These are phyloP conservation scores for Cerastis rubricosa DNA, from an alignment of 2,888 invertebrate genomes.

Conservation along the genomic window DNA sequence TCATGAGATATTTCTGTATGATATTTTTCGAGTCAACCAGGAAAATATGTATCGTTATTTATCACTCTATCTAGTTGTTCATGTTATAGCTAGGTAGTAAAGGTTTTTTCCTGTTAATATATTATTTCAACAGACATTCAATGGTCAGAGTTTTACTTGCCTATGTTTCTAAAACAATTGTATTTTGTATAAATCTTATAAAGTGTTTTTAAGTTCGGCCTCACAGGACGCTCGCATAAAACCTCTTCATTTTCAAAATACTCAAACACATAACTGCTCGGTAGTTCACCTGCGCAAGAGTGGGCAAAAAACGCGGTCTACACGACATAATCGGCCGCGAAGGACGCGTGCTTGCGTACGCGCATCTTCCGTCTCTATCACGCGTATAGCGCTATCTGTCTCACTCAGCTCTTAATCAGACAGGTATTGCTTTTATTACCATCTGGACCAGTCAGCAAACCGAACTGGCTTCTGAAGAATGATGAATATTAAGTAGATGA, in stretches of 20 bases:
- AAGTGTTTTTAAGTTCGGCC: too few relatives aligned
- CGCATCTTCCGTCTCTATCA: slow-evolving; percentile 74
- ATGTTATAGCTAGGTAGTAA: neutral
- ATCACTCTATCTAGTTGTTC: neutral
- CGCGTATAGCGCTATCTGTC: slow-evolving; percentile 70
- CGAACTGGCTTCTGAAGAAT: slow-evolving; percentile 75
- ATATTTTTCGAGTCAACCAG: slow-evolving; percentile 14
- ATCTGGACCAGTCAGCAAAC: slow-evolving; percentile 79
- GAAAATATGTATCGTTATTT: slow-evolving; percentile 6
- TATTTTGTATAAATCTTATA: neutral
- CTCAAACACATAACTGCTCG: slow-evolving; percentile 71
- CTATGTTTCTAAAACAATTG: slow-evolving; percentile 6
- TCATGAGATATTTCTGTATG: slow-evolving; percentile 2
- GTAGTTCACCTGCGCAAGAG: slow-evolving; percentile 77
- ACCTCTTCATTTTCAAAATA: slow-evolving; percentile 51
- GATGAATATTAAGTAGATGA: slow-evolving; percentile 80
- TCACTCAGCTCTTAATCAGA: slow-evolving; percentile 73
- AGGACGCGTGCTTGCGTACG: slow-evolving; percentile 88
- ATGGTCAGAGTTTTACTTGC: neutral
- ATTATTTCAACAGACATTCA: neutral
- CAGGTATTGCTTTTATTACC: slow-evolving; percentile 79
- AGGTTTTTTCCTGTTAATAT: neutral
- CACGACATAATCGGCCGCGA: slow-evolving; percentile 81
- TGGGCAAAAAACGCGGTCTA: slow-evolving; percentile 78
- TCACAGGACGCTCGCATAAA: slow-evolving; percentile 6